A percentile compares a stretch with the other conserved stretches of the same genome.
Evolutionary conservation across 2,888 invertebrate species (phyloP).

Genomic region (Melanostoma scalare): DNA sequence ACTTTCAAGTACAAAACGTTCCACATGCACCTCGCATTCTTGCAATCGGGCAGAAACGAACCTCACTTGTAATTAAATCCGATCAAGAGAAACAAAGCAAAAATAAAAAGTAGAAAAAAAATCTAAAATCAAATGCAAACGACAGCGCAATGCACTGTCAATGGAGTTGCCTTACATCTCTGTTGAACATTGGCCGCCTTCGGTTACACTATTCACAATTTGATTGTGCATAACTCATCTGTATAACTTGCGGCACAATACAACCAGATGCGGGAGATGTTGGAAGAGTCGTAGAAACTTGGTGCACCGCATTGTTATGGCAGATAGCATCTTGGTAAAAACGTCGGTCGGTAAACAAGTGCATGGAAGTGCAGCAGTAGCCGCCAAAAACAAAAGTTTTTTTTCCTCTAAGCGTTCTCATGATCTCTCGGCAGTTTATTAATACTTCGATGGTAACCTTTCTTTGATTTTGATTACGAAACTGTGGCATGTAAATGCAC

Average conservation of each 20-base stretch:
- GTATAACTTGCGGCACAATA: conserved; percentile 18
- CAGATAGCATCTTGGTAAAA: conserved; percentile 55
- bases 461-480: conserved; percentile 72
- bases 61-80: conserved; percentile 64
- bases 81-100: conserved; percentile 45
- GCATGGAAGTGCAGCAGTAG: conserved; percentile 44
- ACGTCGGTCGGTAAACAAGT: conserved; percentile 58
- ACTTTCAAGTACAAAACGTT: not conserved
- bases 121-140: conserved; percentile 42
- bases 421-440: conserved; percentile 59
- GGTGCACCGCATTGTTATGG: conserved; percentile 29
- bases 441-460: conserved; percentile 65
- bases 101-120: conserved; percentile 14
- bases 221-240: conserved; percentile 64
- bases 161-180: conserved; percentile 31
- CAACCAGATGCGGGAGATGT: conserved; percentile 29
- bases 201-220: conserved; percentile 54
- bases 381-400: conserved; percentile 24
- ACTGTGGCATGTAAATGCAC: conserved; percentile 69
- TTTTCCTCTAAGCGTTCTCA: conserved; percentile 44
- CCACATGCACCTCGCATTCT: conserved; percentile 48
- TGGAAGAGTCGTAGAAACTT: conserved; percentile 16
- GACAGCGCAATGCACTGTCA: conserved; percentile 52
- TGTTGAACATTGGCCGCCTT: conserved; percentile 50
- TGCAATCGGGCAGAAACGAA: conserved; percentile 43